These are phyloP conservation scores for Siniperca chuatsi DNA, from an alignment of 2,113 vertebrate species.

Conservation along the genomic window DNA sequence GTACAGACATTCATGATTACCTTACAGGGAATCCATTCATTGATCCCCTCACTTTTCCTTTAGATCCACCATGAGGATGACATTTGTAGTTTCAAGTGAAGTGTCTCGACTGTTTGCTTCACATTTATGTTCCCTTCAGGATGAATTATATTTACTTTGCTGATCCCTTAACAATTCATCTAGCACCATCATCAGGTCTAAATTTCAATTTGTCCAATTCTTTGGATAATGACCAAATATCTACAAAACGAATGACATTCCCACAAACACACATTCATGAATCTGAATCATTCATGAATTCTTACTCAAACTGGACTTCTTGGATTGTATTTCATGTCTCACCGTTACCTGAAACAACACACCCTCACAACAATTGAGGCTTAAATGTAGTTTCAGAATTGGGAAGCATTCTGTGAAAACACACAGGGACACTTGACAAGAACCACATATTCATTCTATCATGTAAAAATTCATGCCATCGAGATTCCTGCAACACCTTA, in stretches of 20 bases:
- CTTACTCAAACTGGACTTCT: not conserved
- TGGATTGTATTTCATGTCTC: not conserved
- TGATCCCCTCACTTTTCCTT: not conserved
- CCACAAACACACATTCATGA: not conserved
- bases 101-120: not conserved
- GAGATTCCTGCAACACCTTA: slow-evolving; percentile 15
- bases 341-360: not conserved
- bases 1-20: not conserved
- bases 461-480: not conserved
- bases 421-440: not conserved
- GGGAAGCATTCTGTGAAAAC: slow-evolving; percentile 6
- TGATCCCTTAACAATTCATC: not conserved
- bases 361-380: not conserved
- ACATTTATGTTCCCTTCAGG: not conserved
- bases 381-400: not conserved
- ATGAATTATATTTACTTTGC: not conserved
- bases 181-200: too few relatives aligned
- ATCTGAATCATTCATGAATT: too few relatives aligned
- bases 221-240: not conserved
- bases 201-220: not conserved
- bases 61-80: not conserved
- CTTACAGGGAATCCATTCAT: not conserved
- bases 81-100: not conserved
- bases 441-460: slow-evolving; percentile 6
- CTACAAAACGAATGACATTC: not conserved